A percentile compares a stretch with the other conserved stretches of the same genome.
phyloP scores from a whole-genome alignment of 2,113 vertebrate species.

The Pimephales promelas region DNA sequence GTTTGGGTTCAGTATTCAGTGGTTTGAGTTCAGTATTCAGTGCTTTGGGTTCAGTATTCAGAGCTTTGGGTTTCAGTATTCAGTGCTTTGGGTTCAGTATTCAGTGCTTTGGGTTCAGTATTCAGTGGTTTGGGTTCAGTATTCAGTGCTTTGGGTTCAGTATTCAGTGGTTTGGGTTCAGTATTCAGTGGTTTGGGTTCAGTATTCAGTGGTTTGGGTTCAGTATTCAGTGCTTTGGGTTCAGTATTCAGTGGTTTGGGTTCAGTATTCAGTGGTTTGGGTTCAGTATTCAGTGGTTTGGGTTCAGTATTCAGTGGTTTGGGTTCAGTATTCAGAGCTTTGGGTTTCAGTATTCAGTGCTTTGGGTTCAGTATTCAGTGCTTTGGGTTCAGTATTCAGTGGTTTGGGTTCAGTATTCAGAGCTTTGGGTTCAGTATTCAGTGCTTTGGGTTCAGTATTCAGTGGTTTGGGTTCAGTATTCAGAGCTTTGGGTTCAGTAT shows the following conservation, averaged over 20 bases:
- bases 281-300: conserved; percentile 32
- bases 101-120: conserved; percentile 32
- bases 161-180: conserved; percentile 32
- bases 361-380: conserved; percentile 36
- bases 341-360: no score
- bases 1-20: conserved; percentile 35
- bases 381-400: conserved; percentile 35
- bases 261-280: conserved; percentile 34
- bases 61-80: no score
- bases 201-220: conserved; percentile 29
- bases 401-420: no score
- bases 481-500: conserved; percentile 30
- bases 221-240: no score
- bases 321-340: conserved; percentile 42
- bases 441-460: conserved; percentile 33
- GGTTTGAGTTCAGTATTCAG: no score
- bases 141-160: conserved; percentile 22
- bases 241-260: conserved; percentile 33
- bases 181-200: conserved; percentile 34
- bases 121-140: conserved; percentile 31
- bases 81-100: conserved; percentile 30
- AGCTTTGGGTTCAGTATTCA: conserved; percentile 34
- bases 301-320: conserved; percentile 31
- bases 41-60: conserved; percentile 34
- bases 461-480: no score